These are phyloP conservation scores for Capromys pilorides DNA, from an alignment of 2,797 vertebrate genomes.

Conservation along the genomic window DNA sequence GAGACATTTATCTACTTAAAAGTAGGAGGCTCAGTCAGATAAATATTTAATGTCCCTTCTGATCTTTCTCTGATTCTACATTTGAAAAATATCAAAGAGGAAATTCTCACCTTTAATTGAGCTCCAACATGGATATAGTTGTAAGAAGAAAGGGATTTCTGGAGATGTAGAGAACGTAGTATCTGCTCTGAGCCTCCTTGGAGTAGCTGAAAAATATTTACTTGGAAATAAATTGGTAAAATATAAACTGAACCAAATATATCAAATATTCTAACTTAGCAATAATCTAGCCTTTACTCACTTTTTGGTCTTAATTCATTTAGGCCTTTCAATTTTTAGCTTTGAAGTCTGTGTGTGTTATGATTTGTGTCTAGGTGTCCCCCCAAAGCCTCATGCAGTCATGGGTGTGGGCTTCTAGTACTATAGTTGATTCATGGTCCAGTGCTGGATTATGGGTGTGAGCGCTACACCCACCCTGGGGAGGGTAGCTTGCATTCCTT, in stretches of 20 bases:
- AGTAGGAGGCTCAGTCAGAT: neutral
- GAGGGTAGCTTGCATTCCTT: too few species aligned
- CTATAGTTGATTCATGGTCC: too few species aligned
- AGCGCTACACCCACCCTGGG: too few species aligned
- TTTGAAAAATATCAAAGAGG: neutral
- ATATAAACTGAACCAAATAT: neutral
- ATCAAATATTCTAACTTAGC: neutral
- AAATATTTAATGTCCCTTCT: neutral
- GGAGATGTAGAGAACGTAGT: conserved; percentile 93
- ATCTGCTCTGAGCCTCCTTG: conserved; percentile 95
- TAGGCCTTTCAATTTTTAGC: neutral
- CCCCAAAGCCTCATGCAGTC: too few species aligned
- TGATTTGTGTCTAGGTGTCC: too few species aligned
- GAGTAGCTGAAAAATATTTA: conserved; percentile 89
- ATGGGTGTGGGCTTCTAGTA: too few species aligned
- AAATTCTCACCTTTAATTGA: conserved; percentile 91
- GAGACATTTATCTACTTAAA: conserved; percentile 1
- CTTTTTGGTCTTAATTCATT: conserved; percentile 24
- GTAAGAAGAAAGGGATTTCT: conserved; percentile 92
- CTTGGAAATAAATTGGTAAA: conserved; percentile 51
- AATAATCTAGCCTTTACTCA: neutral
- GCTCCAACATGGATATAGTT: conserved; percentile 93
- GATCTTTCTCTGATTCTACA: neutral
- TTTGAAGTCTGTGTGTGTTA: neutral
- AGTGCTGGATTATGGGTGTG: too few species aligned